These are phyloP conservation scores for Physeter macrocephalus DNA, from an alignment of 2,113 vertebrate genomes.

Conservation along the genomic window DNA sequence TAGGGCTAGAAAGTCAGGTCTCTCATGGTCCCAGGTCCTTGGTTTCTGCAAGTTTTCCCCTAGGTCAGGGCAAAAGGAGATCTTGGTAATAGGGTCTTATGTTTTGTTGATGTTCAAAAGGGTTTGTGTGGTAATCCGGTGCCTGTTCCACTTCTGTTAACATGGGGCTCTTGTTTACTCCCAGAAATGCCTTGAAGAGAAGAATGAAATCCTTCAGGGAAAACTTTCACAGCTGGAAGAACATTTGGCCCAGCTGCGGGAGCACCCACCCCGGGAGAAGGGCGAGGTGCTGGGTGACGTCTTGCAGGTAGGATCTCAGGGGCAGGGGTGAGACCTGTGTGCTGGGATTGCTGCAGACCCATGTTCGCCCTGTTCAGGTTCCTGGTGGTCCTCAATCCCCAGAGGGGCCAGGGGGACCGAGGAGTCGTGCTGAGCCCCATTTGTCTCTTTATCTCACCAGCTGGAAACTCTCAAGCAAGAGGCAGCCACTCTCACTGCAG, in stretches of 20 bases:
- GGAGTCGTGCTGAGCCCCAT: not conserved
- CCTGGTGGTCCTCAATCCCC: not conserved
- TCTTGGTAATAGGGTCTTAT: not conserved
- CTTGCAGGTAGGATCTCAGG: constrained; percentile 84
- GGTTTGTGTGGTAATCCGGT: not conserved
- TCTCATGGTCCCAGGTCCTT: not conserved
- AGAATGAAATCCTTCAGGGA: constrained; percentile 90
- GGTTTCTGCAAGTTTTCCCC: not conserved
- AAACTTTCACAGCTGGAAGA: constrained; percentile 92
- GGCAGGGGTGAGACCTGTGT: not conserved
- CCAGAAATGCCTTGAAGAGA: constrained; percentile 89
- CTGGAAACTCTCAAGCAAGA: constrained; percentile 85
- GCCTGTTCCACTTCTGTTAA: not conserved
- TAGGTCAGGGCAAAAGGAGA: not conserved
- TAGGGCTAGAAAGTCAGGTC: not conserved
- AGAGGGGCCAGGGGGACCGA: not conserved
- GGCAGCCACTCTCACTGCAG: constrained; percentile 68
- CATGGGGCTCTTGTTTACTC: not conserved
- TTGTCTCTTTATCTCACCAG: constrained; percentile 66
- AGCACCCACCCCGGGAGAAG: constrained; percentile 75
- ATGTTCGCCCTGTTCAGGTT: not conserved
- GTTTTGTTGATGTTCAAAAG: not conserved
- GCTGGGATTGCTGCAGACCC: not conserved
- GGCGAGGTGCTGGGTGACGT: constrained; percentile 93
- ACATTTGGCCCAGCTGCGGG: constrained; percentile 78